Base-by-base conservation (phyloP, 2,888 invertebrate genomes). In the Leuctra nigra region DNA sequence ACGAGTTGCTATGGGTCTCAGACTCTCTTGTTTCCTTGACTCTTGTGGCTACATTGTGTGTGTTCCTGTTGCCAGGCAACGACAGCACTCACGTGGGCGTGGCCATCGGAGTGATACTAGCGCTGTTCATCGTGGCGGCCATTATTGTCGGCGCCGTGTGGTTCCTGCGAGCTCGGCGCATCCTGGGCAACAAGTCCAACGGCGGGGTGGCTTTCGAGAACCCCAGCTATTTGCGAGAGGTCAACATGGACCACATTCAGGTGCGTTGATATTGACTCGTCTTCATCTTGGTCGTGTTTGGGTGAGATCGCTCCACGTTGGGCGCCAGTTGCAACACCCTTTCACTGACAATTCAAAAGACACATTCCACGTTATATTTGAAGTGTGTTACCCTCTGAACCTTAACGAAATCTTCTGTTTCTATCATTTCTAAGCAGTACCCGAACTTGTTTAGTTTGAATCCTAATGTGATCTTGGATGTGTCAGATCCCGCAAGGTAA, bases 191-290 rank as follows among this genome's bases (percentile, higher is more conserved):
- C 47, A 85, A 85, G 67, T 79, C 82, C 60, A 82, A 83, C 66
- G 86, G 86, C 60, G 84, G 85, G 41, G 87, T 89, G 56, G 88
- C 89, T 14, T 90, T 90, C 70, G 89, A 89, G 72, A 90, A 90
- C 70, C 89, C 90, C 9, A 87, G 87, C 69, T 89, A 89, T 72
- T 77, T 88, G 62, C 77, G 87, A 59, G 87, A 87, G 67, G 81
- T 86, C 60, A 84, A 83, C 66, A 81, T 83, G 73, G 87, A 88
- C 66, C 84, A 84, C 64, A 79, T 84, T 53, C 86, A 87, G 73
- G 87, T 66, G 61, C 53, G 57, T 23, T n/a, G n/a, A n/a, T n/a
- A n/a, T n/a, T n/a, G 11, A 1, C 6, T 38, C 20, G 13, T 38
- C n/a, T n/a, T n/a, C n/a, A n/a, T n/a, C n/a, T 22, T 18, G 20